Conservation (phyloP, 2,113 vertebrate species). For the Eulemur macaco region DNA sequence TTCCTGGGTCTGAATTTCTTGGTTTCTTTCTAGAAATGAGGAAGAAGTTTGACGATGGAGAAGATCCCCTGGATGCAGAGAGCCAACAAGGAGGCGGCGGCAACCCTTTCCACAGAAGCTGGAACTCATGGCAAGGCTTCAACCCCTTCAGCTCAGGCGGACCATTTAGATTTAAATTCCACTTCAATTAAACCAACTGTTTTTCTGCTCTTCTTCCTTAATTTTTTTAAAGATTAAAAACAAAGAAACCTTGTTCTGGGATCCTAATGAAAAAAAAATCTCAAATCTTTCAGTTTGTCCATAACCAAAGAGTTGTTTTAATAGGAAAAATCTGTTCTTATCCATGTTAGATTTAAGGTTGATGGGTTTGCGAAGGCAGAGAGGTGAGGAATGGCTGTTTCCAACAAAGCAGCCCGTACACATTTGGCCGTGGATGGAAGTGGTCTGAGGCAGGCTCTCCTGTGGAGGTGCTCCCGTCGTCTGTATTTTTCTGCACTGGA, state of each 20-base stretch:
- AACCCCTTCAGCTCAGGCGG: conserved; percentile 97
- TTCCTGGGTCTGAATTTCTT: neutral
- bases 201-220: conserved; percentile 76
- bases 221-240: conserved; percentile 80
- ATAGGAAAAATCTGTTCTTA: conserved; percentile 46
- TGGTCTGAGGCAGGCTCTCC: neutral
- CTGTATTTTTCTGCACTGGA: neutral
- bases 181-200: conserved; percentile 91
- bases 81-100: conserved; percentile 92
- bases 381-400: neutral
- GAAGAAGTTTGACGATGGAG: conserved; percentile 95
- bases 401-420: neutral
- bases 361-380: neutral
- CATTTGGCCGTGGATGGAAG: neutral
- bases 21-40: conserved; percentile 91
- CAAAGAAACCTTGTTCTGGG: conserved; percentile 74
- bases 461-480: neutral
- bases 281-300: conserved; percentile 76
- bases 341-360: neutral
- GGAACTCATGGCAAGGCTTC: conserved; percentile 95
- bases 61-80: conserved; percentile 97
- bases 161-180: conserved; percentile 97
- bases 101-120: conserved; percentile 90
- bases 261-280: conserved; percentile 77
- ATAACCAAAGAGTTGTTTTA: conserved; percentile 80